Conservation (phyloP, 2,113 vertebrate species). For the Fukomys damarensis region DNA sequence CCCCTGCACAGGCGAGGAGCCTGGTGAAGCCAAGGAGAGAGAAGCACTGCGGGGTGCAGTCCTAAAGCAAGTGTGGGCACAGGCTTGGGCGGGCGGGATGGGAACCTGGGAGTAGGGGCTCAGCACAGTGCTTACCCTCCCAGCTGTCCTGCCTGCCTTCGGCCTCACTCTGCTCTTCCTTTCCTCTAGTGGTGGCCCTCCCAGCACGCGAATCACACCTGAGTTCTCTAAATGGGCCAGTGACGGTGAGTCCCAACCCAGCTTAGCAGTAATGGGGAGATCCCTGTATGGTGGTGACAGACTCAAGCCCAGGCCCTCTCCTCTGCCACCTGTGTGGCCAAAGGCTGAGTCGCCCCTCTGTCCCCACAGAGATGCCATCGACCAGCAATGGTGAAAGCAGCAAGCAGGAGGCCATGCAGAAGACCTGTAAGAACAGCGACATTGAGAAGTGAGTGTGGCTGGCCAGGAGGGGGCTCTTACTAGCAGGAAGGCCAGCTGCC, state of each 20-base stretch:
- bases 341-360: conserved; percentile 12
- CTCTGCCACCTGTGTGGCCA: conserved; percentile 1
- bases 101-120: background rate
- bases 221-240: conserved; percentile 99
- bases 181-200: conserved; percentile 93
- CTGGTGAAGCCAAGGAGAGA: conserved; percentile 97
- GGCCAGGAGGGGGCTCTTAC: background rate
- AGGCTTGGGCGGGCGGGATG: background rate
- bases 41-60: conserved; percentile 98
- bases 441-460: conserved; percentile 95
- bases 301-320: background rate
- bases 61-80: conserved; percentile 92
- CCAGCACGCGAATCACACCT: conserved; percentile 97
- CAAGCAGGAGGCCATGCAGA: conserved; percentile 95
- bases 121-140: background rate
- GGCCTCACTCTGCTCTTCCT: background rate
- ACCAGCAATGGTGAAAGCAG: conserved; percentile 98
- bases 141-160: background rate
- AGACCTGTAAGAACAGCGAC: conserved; percentile 99
- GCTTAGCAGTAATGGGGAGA: background rate
- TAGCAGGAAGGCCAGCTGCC: conserved; percentile 42
- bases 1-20: conserved; percentile 98
- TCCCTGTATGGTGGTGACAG: background rate
- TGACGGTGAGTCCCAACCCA: conserved; percentile 91
- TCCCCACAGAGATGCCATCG: conserved; percentile 94